A percentile compares a stretch with the other conserved stretches of the same genome.
phyloP scores from a whole-genome alignment of 37 sponge, comb jelly and placozoan genomes.

The Ephydatia muelleri region DNA sequence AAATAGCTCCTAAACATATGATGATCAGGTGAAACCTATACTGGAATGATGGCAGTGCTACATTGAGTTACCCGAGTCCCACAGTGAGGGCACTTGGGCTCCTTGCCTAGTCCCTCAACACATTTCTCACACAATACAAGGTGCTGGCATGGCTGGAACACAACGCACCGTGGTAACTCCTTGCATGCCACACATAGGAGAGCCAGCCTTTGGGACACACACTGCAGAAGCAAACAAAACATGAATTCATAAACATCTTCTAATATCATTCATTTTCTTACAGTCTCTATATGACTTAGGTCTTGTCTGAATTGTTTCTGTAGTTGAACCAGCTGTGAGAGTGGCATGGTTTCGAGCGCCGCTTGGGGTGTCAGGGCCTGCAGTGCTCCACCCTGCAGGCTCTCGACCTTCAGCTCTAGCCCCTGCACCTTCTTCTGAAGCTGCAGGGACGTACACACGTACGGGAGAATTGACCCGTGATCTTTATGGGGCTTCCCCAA shows the following conservation, averaged over 20 bases:
- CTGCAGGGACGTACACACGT: neutral
- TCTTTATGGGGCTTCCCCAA: neutral
- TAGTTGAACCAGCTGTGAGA: slow-evolving; percentile 47
- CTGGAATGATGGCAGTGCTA: slow-evolving; percentile 38
- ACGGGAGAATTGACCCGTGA: no score
- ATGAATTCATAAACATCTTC: neutral
- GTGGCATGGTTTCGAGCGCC: slow-evolving; percentile 36
- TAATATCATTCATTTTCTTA: slow-evolving; percentile 16
- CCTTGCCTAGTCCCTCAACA: slow-evolving; percentile 45
- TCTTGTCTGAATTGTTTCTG: slow-evolving; percentile 46
- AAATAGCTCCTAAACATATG: neutral
- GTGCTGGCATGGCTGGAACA: slow-evolving; percentile 84
- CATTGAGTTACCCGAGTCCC: slow-evolving; percentile 39
- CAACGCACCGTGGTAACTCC: slow-evolving; percentile 68
- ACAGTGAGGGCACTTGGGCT: slow-evolving; percentile 72
- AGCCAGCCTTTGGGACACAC: slow-evolving; percentile 34
- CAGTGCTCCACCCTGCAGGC: slow-evolving; percentile 21
- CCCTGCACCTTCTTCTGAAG: slow-evolving; percentile 30
- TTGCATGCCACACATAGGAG: slow-evolving; percentile 70
- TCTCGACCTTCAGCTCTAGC: slow-evolving; percentile 14
- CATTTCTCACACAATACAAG: slow-evolving; percentile 80
- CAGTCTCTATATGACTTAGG: slow-evolving; percentile 52
- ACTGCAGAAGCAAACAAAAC: slow-evolving; percentile 18
- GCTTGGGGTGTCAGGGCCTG: slow-evolving; percentile 30
- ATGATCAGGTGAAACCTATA: slow-evolving; percentile 7